Conservation (phyloP, 2,888 invertebrate species). For the Uloborus plumipes region DNA sequence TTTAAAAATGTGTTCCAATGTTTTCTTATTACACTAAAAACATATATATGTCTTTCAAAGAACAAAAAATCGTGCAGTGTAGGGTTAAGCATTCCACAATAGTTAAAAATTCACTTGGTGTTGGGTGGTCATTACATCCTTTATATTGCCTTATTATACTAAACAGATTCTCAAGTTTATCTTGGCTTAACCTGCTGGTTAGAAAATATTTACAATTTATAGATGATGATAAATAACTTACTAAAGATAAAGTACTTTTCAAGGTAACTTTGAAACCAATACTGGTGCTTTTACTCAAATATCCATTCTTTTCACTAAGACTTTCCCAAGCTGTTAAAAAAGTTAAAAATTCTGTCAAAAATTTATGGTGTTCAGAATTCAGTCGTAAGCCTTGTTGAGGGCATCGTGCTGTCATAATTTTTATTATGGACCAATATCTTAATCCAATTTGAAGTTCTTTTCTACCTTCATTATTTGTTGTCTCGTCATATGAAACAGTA, state of each 20-base stretch:
- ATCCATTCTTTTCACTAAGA: slow-evolving; percentile 6
- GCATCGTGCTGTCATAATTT: slow-evolving; percentile 9
- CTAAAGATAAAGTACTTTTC: slow-evolving; percentile 4
- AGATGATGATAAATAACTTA: neutral
- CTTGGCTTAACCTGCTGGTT: slow-evolving; percentile 19
- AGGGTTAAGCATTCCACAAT: slow-evolving; percentile 7
- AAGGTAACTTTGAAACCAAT: slow-evolving; percentile 12
- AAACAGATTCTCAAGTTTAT: slow-evolving; percentile 22
- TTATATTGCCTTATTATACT: slow-evolving; percentile 6
- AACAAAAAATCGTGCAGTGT: no score
- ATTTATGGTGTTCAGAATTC: neutral
- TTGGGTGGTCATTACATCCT: slow-evolving; percentile 28
- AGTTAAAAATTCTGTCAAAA: slow-evolving; percentile 4
- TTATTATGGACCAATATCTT: no score
- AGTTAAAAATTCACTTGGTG: slow-evolving; percentile 14
- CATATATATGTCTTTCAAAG: no score
- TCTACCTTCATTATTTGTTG: no score
- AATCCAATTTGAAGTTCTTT: no score
- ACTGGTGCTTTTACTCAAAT: neutral
- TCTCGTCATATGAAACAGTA: no score
- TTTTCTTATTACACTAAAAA: no score
- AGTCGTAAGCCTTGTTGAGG: neutral
- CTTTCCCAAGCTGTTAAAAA: neutral
- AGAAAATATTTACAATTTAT: slow-evolving; percentile 9
- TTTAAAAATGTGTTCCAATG: no score